Evolutionary conservation across 2,113 vertebrate species (phyloP), one percentile per base, ranked within the genome.

Genomic region (Cavia aperea): DNA sequence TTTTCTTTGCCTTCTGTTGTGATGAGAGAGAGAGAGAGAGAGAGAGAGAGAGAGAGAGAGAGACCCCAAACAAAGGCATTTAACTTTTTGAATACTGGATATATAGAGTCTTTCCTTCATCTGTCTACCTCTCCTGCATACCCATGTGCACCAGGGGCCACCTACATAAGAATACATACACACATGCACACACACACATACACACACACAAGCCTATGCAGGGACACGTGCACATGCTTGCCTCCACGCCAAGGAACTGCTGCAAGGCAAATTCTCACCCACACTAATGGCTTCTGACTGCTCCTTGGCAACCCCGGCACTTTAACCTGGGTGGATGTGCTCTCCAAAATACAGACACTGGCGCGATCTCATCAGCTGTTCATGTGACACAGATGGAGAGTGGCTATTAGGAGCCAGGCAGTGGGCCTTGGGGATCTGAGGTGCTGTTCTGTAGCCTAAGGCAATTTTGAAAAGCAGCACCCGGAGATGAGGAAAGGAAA

Each of bases 201-300:
- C 96, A 93, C 86, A 78, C 63, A 65, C 75, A 54, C 54, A 84
- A 4, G 60, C 87, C 73, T 0, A 19, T 24, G 36, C 60, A 0
- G 94, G 51, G 51, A 79, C 31, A 79, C 31, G 75, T 51, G 77
- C 91, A 96, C 97, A 97, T 95, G 97, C 97, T 98, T 98, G 98
- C 98, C 98, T 98, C 98, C 97, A 97, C 98, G 98, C 98, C 97
- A 98, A 98, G 98, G 98, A 99, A 99, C 98, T 98, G 99, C 99
- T 99, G 98, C 98, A 98, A 99, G 99, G 99, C 99, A 99, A 99
- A 99, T 98, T 99, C 98, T 99, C 98, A 98, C 98, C 98, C 99
- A 99, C 99, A 98, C 98, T 99, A 99, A 99, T 99, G 99, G 99
- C 98, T 99, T 99, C 98, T 99, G 99, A 99, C 99, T 99, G 99